Evolutionary conservation across 2,888 invertebrate species (phyloP).

Genomic region (Drosophila kanekoi): DNA sequence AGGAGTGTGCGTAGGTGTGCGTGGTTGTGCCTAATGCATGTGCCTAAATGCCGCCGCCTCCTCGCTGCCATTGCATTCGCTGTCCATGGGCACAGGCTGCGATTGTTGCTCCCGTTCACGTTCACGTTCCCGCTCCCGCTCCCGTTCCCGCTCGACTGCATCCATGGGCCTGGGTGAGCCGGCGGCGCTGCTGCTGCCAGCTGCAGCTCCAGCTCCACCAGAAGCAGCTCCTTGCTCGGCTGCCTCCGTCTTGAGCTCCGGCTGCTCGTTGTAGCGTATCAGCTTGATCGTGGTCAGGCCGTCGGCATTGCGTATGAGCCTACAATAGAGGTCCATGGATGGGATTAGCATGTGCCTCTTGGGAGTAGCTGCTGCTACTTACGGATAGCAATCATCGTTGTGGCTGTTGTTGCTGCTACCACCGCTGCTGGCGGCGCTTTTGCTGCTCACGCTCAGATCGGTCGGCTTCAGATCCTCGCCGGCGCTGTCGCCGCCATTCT

Average conservation of each 20-base stretch:
- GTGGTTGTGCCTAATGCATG: conserved; percentile 64
- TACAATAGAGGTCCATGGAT: conserved; percentile 49
- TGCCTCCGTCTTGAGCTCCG: conserved; percentile 29
- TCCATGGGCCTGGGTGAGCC: conserved; percentile 65
- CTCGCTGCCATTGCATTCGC: conserved; percentile 37
- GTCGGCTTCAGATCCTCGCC: conserved; percentile 89
- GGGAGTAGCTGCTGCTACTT: conserved; percentile 60
- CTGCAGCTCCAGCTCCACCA: conserved; percentile 26
- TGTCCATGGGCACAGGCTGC: conserved; percentile 57
- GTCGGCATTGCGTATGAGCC: conserved; percentile 85
- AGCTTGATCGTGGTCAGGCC: conserved; percentile 85
- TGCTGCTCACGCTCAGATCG: conserved; percentile 87
- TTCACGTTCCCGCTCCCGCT: conserved; percentile 8
- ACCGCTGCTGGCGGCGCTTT: conserved; percentile 28
- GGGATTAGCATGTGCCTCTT: conserved; percentile 36
- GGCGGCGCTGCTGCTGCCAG: conserved; percentile 11
- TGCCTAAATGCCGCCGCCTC: conserved; percentile 58
- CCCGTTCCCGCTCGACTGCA: conserved; percentile 31
- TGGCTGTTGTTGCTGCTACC: conserved; percentile 1
- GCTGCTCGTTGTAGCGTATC: conserved; percentile 82
- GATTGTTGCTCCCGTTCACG: conserved; percentile 1
- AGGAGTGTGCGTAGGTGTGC: conserved; percentile 10
- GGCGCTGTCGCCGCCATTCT: conserved; percentile 66
- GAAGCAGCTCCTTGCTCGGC: conserved; percentile 35
- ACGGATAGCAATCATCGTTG: conserved; percentile 85